These are phyloP conservation scores for Gymnothorax javanicus DNA, from an alignment of 2,797 vertebrate genomes.

Conservation along the genomic window DNA sequence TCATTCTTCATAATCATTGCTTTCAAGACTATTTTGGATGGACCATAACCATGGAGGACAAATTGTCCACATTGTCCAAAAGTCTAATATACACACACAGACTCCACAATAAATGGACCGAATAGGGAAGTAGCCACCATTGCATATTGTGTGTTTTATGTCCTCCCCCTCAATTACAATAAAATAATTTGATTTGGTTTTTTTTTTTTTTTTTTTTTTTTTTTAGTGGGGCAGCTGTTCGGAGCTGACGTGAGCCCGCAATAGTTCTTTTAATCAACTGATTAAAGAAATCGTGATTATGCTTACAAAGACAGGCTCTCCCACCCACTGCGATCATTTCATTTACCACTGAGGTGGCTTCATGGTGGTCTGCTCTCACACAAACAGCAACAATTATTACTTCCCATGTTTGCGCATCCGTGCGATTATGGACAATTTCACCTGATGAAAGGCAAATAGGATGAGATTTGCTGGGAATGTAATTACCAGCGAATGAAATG, in stretches of 20 bases:
- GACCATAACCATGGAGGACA: no score
- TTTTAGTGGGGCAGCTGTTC: neutral
- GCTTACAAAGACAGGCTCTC: neutral
- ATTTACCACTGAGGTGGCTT: neutral
- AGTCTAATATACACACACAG: no score
- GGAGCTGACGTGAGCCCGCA: neutral
- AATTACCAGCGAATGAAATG: slow-evolving; percentile 45
- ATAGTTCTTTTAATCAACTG: neutral
- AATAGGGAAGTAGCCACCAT: neutral
- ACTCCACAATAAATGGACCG: neutral
- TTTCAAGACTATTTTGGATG: no score
- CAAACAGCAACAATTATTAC: neutral
- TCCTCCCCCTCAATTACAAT: no score
- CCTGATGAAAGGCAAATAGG: slow-evolving; percentile 54
- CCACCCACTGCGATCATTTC: neutral
- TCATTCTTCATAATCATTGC: no score
- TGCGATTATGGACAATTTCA: slow-evolving; percentile 64
- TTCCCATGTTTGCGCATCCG: slow-evolving; percentile 24
- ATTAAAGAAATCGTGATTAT: neutral
- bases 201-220: neutral
- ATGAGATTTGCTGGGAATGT: slow-evolving; percentile 39
- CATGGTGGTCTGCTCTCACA: neutral
- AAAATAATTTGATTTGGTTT: no score
- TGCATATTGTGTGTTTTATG: no score
- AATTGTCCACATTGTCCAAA: no score